phyloP scores from a whole-genome alignment of 2,888 invertebrate species.

The Archips xylosteana region DNA sequence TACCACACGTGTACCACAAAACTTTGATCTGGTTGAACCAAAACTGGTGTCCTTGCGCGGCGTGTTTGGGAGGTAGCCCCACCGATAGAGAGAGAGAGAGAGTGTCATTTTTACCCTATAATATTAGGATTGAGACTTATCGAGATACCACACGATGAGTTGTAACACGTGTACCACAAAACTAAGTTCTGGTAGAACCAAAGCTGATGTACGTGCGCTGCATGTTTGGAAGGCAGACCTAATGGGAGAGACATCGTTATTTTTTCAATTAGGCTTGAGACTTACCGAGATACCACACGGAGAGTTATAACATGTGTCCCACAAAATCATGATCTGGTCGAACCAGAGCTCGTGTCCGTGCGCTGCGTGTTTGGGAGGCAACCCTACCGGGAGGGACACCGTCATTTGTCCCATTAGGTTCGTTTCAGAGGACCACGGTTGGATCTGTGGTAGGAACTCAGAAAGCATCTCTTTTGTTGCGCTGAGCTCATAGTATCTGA shows the following conservation, averaged over 20 bases:
- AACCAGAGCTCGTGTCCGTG: slow-evolving; percentile 92
- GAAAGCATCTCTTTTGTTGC: slow-evolving; percentile 95
- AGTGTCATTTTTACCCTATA: too few species aligned
- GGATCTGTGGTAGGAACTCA: slow-evolving; percentile 92
- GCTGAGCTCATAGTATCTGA: slow-evolving; percentile 89
- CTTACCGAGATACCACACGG: slow-evolving; percentile 86
- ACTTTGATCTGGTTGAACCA: too few species aligned
- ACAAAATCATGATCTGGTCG: slow-evolving; percentile 90
- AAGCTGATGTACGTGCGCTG: slow-evolving; percentile 88
- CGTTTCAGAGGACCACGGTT: slow-evolving; percentile 88
- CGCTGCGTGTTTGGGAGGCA: slow-evolving; percentile 86
- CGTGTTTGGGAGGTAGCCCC: too few species aligned
- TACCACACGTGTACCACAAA: too few species aligned
- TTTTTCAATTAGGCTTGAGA: not conserved
- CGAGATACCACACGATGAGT: slow-evolving; percentile 74
- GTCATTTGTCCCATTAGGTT: slow-evolving; percentile 87
- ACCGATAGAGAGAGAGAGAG: too few species aligned
- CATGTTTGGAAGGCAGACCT: slow-evolving; percentile 84
- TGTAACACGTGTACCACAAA: slow-evolving; percentile 88
- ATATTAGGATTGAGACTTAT: too few species aligned
- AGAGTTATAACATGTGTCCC: slow-evolving; percentile 91
- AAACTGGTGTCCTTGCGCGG: too few species aligned
- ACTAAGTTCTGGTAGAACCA: slow-evolving; percentile 93
- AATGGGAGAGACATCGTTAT: slow-evolving; percentile 87
- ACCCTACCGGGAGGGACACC: slow-evolving; percentile 91